phyloP scores from a whole-genome alignment of 2,113 vertebrate species.

The Trematomus loennbergii region DNA sequence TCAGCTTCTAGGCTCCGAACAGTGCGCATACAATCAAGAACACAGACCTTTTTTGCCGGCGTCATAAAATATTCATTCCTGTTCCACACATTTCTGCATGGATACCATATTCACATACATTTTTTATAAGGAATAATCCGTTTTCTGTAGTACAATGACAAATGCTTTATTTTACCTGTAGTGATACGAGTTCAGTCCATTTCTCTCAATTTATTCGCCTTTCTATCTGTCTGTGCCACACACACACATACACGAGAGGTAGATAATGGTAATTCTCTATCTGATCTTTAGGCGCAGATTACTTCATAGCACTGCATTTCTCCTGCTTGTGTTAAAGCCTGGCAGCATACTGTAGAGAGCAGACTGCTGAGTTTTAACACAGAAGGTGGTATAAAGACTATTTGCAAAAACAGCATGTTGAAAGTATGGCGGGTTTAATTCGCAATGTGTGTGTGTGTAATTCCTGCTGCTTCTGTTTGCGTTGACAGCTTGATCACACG shows the following conservation, averaged over 20 bases:
- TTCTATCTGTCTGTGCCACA: background rate
- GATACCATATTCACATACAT: constrained; percentile 45
- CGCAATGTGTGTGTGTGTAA: constrained; percentile 20
- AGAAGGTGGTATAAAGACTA: constrained; percentile 30
- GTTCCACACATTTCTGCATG: constrained; percentile 52
- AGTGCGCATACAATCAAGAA: constrained; percentile 55
- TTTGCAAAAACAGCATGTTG: constrained; percentile 43
- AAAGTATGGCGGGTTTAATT: constrained; percentile 48
- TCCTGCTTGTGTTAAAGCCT: constrained; percentile 38
- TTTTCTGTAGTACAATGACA: constrained; percentile 41
- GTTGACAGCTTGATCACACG: constrained; percentile 57
- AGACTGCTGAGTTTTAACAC: constrained; percentile 38
- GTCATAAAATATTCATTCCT: constrained; percentile 78
- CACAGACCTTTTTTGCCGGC: constrained; percentile 71
- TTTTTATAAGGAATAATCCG: constrained; percentile 64
- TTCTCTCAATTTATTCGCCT: background rate
- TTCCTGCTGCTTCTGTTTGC: constrained; percentile 49
- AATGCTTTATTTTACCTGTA: constrained; percentile 47
- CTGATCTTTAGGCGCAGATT: constrained; percentile 47
- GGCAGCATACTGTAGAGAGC: constrained; percentile 2
- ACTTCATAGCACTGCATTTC: constrained; percentile 19
- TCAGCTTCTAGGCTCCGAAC: constrained; percentile 30
- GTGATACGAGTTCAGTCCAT: constrained; percentile 40
- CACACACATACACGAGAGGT: background rate
- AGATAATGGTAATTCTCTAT: constrained; percentile 5